Base-by-base conservation (phyloP, 1,140 invertebrate genomes). In the Drosophila eugracilis region DNA sequence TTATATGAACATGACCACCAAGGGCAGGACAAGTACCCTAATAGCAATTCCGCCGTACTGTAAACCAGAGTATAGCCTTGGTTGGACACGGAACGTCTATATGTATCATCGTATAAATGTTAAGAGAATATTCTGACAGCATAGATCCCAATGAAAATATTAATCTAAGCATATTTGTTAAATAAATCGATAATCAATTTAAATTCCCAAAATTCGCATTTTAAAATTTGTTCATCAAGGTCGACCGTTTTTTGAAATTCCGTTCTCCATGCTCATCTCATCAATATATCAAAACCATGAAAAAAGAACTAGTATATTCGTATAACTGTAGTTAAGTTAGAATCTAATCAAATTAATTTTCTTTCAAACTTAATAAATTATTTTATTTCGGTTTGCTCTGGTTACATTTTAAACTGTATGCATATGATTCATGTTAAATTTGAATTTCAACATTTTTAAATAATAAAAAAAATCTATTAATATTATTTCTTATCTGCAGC, bases 161-260 rank as follows among this genome's bases (percentile, higher is more conserved):
- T 41, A 54, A n/a, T 19, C 21, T 54, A 54, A 41, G 50, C 5
- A 14, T 63, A 60, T 26, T 12, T 63, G 60, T 63, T 63, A 60
- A 60, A 36, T 36, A 60, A 60, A 63, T 14, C 10, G 17, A 63
- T 22, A 59, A 5, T n/a, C 10, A 44, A 45, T 17, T 14, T n/a
- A n/a, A n/a, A n/a, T n/a, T n/a, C n/a, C n/a, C 9, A 19, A 19
- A 19, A 19, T 12, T 19, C n/a, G 22, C 7, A 4, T 26, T 26
- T 26, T 14, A 15, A 45, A 15, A 5, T 21, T 21, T 5, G 10
- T 36, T 15, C 7, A 9, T 15, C 3, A 10, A 32, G n/a, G 7
- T 26, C 26, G n/a, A n/a, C n/a, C n/a, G n/a, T 26, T 26, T 26
- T 26, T 26, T 26, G 7, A 26, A 26, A 4, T 7, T 7, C 26